Evolutionary conservation across 2,888 invertebrate genomes (phyloP), one percentile per base, ranked within the genome.

Genomic region (Hirtodrosophila cameraria): DNA sequence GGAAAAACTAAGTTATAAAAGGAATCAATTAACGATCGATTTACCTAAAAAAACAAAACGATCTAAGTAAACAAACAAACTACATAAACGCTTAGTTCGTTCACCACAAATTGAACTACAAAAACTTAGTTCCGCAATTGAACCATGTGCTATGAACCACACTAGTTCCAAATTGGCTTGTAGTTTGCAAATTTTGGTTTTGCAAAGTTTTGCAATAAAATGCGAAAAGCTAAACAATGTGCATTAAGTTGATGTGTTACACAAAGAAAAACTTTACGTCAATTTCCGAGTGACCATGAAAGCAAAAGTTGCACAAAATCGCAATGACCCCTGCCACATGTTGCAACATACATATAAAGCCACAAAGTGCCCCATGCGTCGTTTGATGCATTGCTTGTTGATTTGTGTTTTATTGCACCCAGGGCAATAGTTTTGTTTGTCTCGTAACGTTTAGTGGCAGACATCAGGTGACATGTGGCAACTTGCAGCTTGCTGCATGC

Each of bases 181-280:
- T 15, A 16, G 50, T 28, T 50, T 11, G 15, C 6, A 9, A n/a
- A n/a, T n/a, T n/a, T 13, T n/a, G 48, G 11, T 9, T 11, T 13
- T n/a, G 18, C 15, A 55, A 76, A 80, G 31, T 83, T 85, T 75
- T 12, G 53, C 55, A 69, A 81, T 69, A 72, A 76, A 62, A 58
- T 70, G 48, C 31, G 50, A 66, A 50, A 35, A 48, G 39, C 35
- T 18, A 54, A 64, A 65, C 61, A 70, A 53, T 62, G 57, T 60
- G 53, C 30, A 48, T 57, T 48, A 68, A 69, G 69, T 71, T 55
- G 38, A 59, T 36, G 58, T 55, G 58, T 55, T 42, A 20, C 31
- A 13, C 12, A 13, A 15, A 49, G 59, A 54, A 15, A 49, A 62
- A 54, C 33, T 62, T 57, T 11, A 35, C 58, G 65, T 61, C 53